These are phyloP conservation scores for Meteorus colon DNA, from an alignment of 2,888 invertebrate genomes.

Conservation along the genomic window DNA sequence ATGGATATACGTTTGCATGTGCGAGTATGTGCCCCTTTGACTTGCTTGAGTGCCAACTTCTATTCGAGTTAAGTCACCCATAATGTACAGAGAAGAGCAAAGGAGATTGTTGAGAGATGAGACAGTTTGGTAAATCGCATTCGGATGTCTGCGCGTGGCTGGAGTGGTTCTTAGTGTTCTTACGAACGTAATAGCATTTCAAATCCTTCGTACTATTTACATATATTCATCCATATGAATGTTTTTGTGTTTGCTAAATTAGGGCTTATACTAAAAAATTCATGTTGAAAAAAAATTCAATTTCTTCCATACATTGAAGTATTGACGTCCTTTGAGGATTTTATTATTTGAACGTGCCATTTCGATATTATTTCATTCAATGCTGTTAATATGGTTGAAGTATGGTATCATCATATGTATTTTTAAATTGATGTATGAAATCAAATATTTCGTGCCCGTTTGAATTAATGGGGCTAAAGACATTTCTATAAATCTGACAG, in stretches of 20 bases:
- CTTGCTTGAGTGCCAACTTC: not conserved
- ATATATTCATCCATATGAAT: not conserved
- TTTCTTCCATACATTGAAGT: not conserved
- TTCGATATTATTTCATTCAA: not conserved
- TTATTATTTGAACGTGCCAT: not conserved
- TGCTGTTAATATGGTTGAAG: not conserved
- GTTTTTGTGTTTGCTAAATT: no score
- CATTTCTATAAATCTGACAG: not conserved
- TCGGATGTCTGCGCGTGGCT: not conserved
- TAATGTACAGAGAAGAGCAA: not conserved
- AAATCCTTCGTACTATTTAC: not conserved
- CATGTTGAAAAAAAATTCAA: no score
- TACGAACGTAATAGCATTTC: not conserved
- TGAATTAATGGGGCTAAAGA: not conserved
- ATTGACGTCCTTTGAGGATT: not conserved
- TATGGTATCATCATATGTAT: not conserved
- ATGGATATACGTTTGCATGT: not conserved
- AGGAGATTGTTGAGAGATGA: slow-evolving; percentile 10
- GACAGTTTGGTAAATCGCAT: not conserved
- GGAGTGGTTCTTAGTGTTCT: not conserved
- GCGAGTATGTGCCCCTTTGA: not conserved
- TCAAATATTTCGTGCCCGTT: not conserved
- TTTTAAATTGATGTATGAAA: not conserved
- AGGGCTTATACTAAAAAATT: no score
- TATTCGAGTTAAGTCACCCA: not conserved